Evolutionary conservation across 23 tunicate genomes (phyloP).

Genomic region (Diplosoma virens): DNA sequence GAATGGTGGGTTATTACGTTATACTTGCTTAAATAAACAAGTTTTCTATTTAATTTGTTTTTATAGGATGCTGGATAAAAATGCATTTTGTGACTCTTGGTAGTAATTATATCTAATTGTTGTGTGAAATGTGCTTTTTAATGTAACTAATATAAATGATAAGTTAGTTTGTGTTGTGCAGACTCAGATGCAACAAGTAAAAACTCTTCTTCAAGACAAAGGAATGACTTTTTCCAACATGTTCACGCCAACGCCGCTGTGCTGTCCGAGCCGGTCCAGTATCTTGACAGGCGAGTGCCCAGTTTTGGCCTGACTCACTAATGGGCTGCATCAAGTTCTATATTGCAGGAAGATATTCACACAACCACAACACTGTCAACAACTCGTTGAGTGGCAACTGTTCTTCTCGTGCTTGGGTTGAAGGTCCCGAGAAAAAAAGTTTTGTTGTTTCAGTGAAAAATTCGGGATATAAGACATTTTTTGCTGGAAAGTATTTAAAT

Average conservation of each 20-base stretch:
- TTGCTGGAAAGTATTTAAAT: slow-evolving; percentile 97
- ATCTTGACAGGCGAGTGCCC: slow-evolving; percentile 72
- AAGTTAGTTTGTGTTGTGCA: slow-evolving; percentile 17
- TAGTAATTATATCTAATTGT: no score
- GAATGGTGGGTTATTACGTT: slow-evolving; percentile 61
- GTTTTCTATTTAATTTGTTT: no score
- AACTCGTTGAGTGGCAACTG: slow-evolving; percentile 89
- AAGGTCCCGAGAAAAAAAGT: slow-evolving; percentile 51
- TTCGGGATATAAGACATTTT: slow-evolving; percentile 71
- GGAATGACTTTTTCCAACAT: slow-evolving; percentile 85
- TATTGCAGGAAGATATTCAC: slow-evolving; percentile 79
- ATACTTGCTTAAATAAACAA: not conserved
- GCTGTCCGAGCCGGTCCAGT: slow-evolving; percentile 95
- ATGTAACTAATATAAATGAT: no score
- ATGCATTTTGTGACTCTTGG: no score
- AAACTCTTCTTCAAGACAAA: slow-evolving; percentile 64
- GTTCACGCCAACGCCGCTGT: slow-evolving; percentile 89
- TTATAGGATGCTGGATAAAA: no score
- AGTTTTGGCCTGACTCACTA: not conserved
- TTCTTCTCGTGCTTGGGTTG: slow-evolving; percentile 71
- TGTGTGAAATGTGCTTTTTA: no score
- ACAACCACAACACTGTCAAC: slow-evolving; percentile 86
- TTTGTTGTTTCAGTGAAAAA: slow-evolving; percentile 55
- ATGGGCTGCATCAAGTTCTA: not conserved
- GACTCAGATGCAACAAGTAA: slow-evolving; percentile 81